Conservation (phyloP, 2,797 vertebrate genomes). For the Anguilla marmorata region DNA sequence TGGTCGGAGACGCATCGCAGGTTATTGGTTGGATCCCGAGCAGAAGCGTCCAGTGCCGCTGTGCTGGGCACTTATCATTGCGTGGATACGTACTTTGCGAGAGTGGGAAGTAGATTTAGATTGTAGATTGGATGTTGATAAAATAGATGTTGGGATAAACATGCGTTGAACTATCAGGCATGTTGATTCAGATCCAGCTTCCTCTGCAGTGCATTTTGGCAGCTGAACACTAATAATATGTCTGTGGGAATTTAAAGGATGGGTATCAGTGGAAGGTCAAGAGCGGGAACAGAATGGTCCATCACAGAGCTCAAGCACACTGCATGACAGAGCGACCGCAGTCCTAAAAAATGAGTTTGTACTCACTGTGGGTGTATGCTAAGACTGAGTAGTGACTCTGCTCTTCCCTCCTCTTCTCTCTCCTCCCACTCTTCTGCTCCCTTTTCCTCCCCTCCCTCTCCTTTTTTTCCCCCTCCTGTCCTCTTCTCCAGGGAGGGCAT, state of each 20-base stretch:
- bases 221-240: neutral
- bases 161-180: neutral
- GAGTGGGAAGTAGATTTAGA: neutral
- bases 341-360: neutral
- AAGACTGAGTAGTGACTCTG: neutral
- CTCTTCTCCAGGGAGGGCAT: slow-evolving; percentile 84
- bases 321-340: neutral
- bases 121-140: neutral
- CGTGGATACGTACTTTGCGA: neutral
- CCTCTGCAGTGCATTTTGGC: neutral
- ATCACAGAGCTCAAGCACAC: neutral
- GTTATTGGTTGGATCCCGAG: neutral
- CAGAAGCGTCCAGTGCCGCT: neutral
- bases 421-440: neutral
- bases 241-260: neutral
- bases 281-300: neutral
- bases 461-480: neutral
- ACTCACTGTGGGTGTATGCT: neutral
- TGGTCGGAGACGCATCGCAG: neutral
- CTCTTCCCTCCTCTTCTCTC: neutral
- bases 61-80: neutral
- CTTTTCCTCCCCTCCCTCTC: neutral
- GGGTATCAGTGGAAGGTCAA: neutral
- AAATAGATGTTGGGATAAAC: neutral
- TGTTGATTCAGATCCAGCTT: neutral